Conservation (phyloP, 2,888 invertebrate species). For the Zootermopsis nevadensis region DNA sequence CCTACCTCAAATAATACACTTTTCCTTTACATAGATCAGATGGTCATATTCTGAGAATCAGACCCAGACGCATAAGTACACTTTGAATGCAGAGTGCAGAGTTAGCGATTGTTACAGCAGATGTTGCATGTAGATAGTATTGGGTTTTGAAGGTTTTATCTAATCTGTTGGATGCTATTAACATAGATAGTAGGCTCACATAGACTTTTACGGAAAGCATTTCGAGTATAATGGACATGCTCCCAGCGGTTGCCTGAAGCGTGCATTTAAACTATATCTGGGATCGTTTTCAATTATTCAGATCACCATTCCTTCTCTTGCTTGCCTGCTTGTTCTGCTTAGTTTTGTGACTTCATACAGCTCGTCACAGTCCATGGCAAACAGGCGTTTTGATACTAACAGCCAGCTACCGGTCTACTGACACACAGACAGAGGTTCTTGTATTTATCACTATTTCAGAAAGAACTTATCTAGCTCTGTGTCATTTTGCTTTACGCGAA, state of each 20-base stretch:
- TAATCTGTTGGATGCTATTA: background rate
- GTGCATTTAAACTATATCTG: background rate
- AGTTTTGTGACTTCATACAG: background rate
- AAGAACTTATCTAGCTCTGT: too few species aligned
- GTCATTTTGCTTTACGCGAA: too few species aligned
- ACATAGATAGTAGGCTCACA: background rate
- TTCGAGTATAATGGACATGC: background rate
- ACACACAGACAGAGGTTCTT: background rate
- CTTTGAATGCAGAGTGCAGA: too few species aligned
- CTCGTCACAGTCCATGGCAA: background rate
- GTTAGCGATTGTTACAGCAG: too few species aligned
- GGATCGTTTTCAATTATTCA: conserved; percentile 23
- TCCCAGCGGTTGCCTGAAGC: background rate
- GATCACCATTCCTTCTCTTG: background rate
- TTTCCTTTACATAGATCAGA: too few species aligned
- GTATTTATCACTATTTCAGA: too few species aligned
- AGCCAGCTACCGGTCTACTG: background rate
- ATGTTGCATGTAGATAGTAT: too few species aligned
- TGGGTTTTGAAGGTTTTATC: too few species aligned
- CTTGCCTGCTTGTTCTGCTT: background rate
- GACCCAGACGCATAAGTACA: too few species aligned
- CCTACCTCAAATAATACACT: too few species aligned
- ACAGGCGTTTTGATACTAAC: background rate
- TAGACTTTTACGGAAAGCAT: background rate
- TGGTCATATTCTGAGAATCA: too few species aligned